These are phyloP conservation scores for Grallaria varia DNA, from an alignment of 2,113 vertebrate genomes.

Conservation along the genomic window DNA sequence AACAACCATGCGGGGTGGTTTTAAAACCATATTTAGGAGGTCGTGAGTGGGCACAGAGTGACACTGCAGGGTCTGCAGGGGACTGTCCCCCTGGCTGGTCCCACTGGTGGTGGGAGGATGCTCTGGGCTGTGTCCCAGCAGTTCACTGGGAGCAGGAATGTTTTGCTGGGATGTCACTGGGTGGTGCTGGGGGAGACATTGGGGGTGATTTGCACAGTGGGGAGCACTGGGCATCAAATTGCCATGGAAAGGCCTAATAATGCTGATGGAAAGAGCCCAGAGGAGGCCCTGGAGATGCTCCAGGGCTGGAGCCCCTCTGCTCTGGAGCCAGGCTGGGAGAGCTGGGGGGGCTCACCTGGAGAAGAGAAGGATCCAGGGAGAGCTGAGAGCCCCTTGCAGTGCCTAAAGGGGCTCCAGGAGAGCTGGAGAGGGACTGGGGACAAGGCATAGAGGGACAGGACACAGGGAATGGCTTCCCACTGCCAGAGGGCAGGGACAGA, in stretches of 20 bases:
- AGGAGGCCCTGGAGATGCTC: rapidly evolving
- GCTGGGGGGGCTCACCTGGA: neutral
- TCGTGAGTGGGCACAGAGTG: neutral
- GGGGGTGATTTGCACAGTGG: neutral
- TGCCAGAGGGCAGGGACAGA: neutral
- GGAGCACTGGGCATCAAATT: neutral
- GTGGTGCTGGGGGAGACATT: neutral
- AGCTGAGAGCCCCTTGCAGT: neutral
- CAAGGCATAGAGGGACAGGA: neutral
- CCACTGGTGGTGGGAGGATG: neutral
- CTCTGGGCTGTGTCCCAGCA: neutral
- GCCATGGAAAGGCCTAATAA: neutral
- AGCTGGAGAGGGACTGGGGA: neutral
- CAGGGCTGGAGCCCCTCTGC: neutral
- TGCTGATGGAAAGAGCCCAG: neutral
- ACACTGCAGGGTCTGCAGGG: neutral
- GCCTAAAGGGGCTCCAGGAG: neutral
- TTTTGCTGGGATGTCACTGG: neutral
- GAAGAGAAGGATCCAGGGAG: neutral
- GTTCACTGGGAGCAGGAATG: neutral
- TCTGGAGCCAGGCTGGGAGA: neutral
- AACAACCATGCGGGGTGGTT: rapidly evolving
- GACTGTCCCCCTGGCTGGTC: neutral
- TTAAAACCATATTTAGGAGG: neutral
- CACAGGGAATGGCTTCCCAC: neutral